A percentile compares a stretch with the other conserved stretches of the same genome.
These are phyloP conservation scores for Protophormia terraenovae DNA, from an alignment of 2,888 invertebrate genomes.

Conservation along the genomic window DNA sequence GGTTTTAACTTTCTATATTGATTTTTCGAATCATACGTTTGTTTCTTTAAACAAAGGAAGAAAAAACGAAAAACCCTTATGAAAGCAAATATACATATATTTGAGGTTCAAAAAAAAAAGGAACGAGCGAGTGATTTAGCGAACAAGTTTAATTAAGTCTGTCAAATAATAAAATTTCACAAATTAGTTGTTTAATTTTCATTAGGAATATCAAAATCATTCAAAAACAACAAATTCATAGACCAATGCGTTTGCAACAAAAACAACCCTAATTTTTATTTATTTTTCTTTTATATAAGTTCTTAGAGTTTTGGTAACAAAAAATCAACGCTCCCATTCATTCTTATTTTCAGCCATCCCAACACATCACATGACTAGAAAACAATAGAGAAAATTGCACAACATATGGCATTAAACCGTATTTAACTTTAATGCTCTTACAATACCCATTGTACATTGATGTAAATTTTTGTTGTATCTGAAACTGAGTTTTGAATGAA, in stretches of 20 bases:
- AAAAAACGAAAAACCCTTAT: constrained; percentile 22
- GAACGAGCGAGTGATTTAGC: background rate
- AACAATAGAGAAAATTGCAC: constrained; percentile 64
- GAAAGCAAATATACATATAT: background rate
- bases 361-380: constrained; percentile 39
- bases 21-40: constrained; percentile 14
- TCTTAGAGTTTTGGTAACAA: background rate
- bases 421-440: constrained; percentile 65
- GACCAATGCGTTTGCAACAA: constrained; percentile 33
- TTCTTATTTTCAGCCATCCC: constrained; percentile 27
- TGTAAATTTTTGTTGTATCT: background rate
- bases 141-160: constrained; percentile 58
- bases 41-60: background rate
- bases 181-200: constrained; percentile 63
- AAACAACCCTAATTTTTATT: constrained; percentile 30
- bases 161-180: constrained; percentile 56
- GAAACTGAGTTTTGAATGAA: constrained; percentile 19
- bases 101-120: background rate
- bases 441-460: constrained; percentile 47
- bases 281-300: background rate
- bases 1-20: constrained; percentile 10
- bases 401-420: constrained; percentile 69
- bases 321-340: constrained; percentile 19
- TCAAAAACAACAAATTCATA: constrained; percentile 48
- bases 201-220: constrained; percentile 57